A percentile compares a stretch with the other conserved stretches of the same genome.
Conservation (phyloP, 2,113 vertebrate genomes). For the Limnothrissa miodon region DNA sequence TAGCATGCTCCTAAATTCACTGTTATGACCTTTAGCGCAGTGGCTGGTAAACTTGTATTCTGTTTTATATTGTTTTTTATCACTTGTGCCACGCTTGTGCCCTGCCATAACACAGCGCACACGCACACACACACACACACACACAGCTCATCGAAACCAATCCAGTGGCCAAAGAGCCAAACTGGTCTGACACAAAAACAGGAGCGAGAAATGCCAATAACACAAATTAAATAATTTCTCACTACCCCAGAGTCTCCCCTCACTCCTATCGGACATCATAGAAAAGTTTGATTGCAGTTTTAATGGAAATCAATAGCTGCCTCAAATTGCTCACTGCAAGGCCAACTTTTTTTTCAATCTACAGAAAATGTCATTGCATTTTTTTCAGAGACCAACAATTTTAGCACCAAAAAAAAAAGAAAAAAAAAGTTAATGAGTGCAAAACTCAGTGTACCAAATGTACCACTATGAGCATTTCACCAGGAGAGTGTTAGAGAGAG, state of each 20-base stretch:
- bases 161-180: conserved; percentile 13
- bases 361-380: conserved; percentile 67
- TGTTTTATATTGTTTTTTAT: background rate
- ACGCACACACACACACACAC: background rate
- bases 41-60: background rate
- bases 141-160: background rate
- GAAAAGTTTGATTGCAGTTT: conserved; percentile 74
- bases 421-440: conserved; percentile 14
- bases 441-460: background rate
- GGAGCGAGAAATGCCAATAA: conserved; percentile 52
- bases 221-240: conserved; percentile 64
- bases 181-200: conserved; percentile 27
- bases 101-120: background rate
- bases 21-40: conserved; percentile 6
- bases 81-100: background rate
- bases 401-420: conserved; percentile 1
- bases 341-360: conserved; percentile 68
- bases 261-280: conserved; percentile 50
- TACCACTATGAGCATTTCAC: background rate
- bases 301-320: conserved; percentile 77
- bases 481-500: background rate
- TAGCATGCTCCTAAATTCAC: conserved; percentile 6
- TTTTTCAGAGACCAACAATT: conserved; percentile 42
- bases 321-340: conserved; percentile 54
- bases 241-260: conserved; percentile 46